A percentile compares a stretch with the other conserved stretches of the same genome.
phyloP scores from a whole-genome alignment of 2,888 invertebrate genomes.

The Argynnis bischoffii region DNA sequence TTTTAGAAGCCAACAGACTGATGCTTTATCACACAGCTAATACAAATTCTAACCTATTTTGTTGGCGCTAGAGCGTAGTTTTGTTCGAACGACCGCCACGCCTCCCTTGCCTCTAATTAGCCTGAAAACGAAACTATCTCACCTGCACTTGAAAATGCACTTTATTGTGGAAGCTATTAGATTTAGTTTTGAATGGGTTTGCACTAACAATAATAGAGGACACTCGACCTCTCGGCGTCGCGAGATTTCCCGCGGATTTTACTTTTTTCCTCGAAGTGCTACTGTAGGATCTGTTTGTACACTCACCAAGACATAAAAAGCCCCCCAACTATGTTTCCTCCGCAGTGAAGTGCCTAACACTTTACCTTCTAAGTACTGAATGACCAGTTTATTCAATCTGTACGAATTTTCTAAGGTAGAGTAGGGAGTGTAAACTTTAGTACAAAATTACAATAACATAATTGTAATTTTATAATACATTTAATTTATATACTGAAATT shows the following conservation, averaged over 20 bases:
- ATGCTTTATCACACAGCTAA: constrained; percentile 32
- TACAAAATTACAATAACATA: too few relatives aligned
- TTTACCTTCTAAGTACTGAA: constrained; percentile 26
- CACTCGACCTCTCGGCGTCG: constrained; percentile 71
- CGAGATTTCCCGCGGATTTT: constrained; percentile 65
- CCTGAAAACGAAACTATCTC: constrained; percentile 66
- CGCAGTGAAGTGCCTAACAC: constrained; percentile 30
- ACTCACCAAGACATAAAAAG: constrained; percentile 37
- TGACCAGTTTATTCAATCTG: constrained; percentile 21
- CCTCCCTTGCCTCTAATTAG: constrained; percentile 73
- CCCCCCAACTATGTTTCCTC: constrained; percentile 37
- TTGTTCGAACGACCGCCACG: constrained; percentile 46
- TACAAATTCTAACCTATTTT: constrained; percentile 39
- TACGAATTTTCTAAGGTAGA: constrained; percentile 10
- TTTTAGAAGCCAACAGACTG: constrained; percentile 43
- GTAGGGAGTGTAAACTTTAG: background rate
- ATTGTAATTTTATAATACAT: too few relatives aligned
- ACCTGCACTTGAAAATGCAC: constrained; percentile 42
- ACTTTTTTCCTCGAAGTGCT: constrained; percentile 45
- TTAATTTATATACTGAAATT: too few relatives aligned
- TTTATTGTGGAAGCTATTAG: constrained; percentile 47
- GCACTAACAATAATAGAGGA: constrained; percentile 66
- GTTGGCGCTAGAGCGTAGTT: constrained; percentile 51
- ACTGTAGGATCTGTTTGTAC: constrained; percentile 39
- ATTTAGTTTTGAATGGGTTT: constrained; percentile 43